Evolutionary conservation across 2,797 vertebrate species (phyloP).

Genomic region (Hybognathus amarus): DNA sequence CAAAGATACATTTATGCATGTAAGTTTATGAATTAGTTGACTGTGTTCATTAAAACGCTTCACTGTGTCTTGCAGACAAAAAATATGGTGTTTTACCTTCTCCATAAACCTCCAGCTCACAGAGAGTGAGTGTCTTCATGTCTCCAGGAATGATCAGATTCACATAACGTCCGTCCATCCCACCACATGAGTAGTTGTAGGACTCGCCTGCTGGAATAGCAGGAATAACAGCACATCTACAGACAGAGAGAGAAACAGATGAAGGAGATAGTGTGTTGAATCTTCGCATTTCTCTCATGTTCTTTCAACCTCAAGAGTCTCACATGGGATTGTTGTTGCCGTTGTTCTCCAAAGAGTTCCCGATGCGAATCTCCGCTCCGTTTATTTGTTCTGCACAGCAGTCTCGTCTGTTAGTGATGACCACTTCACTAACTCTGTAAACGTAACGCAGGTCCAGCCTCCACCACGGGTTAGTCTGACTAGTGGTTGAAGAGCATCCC

Average conservation of each 20-base stretch:
- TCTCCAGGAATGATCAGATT: no score
- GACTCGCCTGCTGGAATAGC: constrained; percentile 4
- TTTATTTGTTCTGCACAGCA: neutral
- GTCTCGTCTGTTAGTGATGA: neutral
- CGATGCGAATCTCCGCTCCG: neutral
- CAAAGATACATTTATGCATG: neutral
- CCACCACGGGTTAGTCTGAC: neutral
- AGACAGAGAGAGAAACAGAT: neutral
- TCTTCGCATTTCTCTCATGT: neutral
- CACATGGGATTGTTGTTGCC: constrained; percentile 1
- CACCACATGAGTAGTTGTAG: neutral
- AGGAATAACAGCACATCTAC: constrained; percentile 26
- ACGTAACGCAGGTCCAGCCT: neutral
- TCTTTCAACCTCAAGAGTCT: neutral
- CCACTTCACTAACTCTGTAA: neutral
- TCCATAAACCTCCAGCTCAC: neutral
- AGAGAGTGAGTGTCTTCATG: no score
- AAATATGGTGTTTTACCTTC: neutral
- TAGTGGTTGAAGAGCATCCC: neutral
- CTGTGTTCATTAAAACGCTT: neutral
- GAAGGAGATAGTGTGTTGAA: neutral
- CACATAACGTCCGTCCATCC: no score
- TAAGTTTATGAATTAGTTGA: no score
- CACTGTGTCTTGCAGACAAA: neutral
- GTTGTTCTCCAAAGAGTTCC: neutral